Base-by-base conservation (phyloP, 2,888 invertebrate species). In the Mechanitis mazaeus region DNA sequence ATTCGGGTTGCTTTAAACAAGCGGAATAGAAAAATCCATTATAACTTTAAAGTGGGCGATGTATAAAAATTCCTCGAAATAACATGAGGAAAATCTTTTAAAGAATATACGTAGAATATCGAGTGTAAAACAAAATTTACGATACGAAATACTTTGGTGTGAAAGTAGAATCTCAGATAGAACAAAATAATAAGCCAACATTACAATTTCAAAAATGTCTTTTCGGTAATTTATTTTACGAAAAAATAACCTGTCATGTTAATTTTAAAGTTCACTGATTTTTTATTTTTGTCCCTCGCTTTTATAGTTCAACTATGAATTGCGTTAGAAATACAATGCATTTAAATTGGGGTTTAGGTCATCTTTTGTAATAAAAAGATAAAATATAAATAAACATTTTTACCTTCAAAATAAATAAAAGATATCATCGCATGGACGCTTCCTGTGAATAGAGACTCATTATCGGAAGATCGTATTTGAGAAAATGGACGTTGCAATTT, bases 11-110 rank as follows among this genome's bases (percentile, higher is more conserved):
- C 50, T 50, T 50, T 28, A 50, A 50, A 50, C 28, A 54, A 38
- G 59, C 58, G 35, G 45, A 62, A 56, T 54, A 53, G 7, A 50
- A 53, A 56, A 60, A 64, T 58, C 59, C 50, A 66, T 66, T 64
- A 64, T 62, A 66, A 66, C 54, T 66, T 66, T 64, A 57, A 54
- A 66, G 55, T 56, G 59, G 56, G 47, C 60, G 45, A 56, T 54
- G 38, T 55, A 31, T 56, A 31, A 50, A 28, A 50, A 50, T n/a
- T 50, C 31, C 47, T n/a, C 28, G 31, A 28, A 31, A 47, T 47
- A 47, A 50, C 50, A 31, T 11, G 9, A 42, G 9, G 38, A 38
- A 28, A 50, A 11, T 50, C 50, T 31, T 11, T 28, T 50, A 28
- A 50, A 5, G 31, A 31, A 7, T 31, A 50, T 7, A 50, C 28